Percentiles rank a stretch among this genome's conserved stretches.
These are phyloP conservation scores for Calliphora vomitoria DNA, from an alignment of 2,888 invertebrate genomes.

Conservation along the genomic window DNA sequence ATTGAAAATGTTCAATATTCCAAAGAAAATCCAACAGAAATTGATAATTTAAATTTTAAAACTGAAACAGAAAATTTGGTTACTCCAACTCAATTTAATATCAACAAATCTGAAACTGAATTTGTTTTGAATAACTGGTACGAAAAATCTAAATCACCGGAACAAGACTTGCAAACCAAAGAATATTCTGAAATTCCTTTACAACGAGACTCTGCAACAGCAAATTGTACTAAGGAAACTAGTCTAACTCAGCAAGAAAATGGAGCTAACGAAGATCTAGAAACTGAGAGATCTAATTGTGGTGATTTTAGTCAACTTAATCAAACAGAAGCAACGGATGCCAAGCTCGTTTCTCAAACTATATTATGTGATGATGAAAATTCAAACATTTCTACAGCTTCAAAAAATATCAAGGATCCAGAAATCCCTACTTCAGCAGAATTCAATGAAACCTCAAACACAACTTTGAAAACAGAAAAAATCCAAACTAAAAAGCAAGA, in stretches of 20 bases:
- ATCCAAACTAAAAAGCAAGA: not conserved
- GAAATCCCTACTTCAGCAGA: no score
- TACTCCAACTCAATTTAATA: not conserved
- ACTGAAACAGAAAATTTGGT: not conserved
- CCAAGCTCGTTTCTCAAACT: not conserved
- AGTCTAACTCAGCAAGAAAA: not conserved
- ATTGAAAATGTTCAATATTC: conserved; percentile 41
- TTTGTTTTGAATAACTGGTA: not conserved
- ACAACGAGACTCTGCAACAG: not conserved
- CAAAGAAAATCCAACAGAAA: conserved; percentile 18
- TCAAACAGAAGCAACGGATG: not conserved
- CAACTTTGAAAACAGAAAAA: not conserved
- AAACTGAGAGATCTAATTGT: not conserved
- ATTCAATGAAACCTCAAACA: no score
- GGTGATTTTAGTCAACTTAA: no score
- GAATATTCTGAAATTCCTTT: not conserved
- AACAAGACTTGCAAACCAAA: not conserved
- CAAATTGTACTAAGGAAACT: not conserved
- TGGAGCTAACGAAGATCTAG: not conserved
- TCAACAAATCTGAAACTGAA: not conserved
- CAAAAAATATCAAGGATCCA: no score
- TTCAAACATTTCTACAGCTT: not conserved
- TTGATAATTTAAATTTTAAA: not conserved
- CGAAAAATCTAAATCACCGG: not conserved
- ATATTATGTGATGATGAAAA: not conserved